Conservation (phyloP, 2,797 vertebrate genomes). For the Numenius phaeopus region DNA sequence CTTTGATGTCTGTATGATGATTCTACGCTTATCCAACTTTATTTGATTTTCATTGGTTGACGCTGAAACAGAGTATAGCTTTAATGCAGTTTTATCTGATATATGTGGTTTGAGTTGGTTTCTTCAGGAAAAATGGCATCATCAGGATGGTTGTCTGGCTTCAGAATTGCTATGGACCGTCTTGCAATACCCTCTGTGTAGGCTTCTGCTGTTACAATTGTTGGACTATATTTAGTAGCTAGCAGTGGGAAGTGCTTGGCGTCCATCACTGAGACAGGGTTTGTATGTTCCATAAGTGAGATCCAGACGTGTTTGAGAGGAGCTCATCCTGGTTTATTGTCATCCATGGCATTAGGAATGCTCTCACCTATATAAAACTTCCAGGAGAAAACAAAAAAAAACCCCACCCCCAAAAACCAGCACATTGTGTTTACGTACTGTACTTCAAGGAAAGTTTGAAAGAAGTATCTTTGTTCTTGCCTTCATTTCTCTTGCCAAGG, state of each 20-base stretch:
- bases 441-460: neutral
- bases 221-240: neutral
- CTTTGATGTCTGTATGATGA: neutral
- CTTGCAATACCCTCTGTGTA: neutral
- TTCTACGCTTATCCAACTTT: neutral
- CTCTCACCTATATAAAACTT: neutral
- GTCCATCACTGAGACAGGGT: neutral
- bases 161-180: neutral
- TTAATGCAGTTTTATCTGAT: neutral
- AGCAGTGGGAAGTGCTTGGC: neutral
- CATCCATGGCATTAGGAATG: neutral
- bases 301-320: neutral
- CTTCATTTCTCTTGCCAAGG: neutral
- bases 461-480: neutral
- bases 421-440: rapidly evolving
- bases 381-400: neutral
- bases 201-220: rapidly evolving
- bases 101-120: neutral
- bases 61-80: neutral
- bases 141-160: neutral
- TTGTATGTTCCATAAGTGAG: neutral
- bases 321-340: neutral
- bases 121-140: neutral
- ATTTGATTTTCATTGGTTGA: neutral
- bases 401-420: rapidly evolving